These are phyloP conservation scores for Myopa tessellatipennis DNA, from an alignment of 2,888 invertebrate genomes.

Conservation along the genomic window DNA sequence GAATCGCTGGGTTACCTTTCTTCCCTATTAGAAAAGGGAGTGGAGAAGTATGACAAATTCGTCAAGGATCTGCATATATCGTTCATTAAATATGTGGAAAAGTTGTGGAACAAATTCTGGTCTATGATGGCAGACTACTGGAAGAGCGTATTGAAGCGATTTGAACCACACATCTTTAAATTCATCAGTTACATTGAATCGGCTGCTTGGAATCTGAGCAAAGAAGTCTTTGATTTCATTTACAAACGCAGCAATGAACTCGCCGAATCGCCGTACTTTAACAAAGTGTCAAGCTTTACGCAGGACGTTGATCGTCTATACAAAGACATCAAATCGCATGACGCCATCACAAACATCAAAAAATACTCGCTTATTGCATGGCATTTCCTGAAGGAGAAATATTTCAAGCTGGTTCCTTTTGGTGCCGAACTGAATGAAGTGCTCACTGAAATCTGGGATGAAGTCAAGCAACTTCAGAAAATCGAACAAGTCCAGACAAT, in stretches of 20 bases:
- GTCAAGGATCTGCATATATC: slow-evolving; percentile 80
- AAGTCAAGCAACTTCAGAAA: slow-evolving; percentile 73
- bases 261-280: slow-evolving; percentile 84
- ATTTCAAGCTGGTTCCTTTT: slow-evolving; percentile 76
- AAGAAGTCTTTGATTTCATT: slow-evolving; percentile 81
- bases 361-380: slow-evolving; percentile 79
- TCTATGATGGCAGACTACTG: slow-evolving; percentile 76
- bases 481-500: slow-evolving; percentile 73
- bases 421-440: slow-evolving; percentile 76
- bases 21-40: slow-evolving; percentile 75
- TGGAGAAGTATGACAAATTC: slow-evolving; percentile 82
- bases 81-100: slow-evolving; percentile 78
- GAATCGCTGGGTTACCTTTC: slow-evolving; percentile 81
- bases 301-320: slow-evolving; percentile 84
- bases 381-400: slow-evolving; percentile 76
- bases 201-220: slow-evolving; percentile 78
- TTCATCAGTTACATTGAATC: slow-evolving; percentile 81
- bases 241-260: slow-evolving; percentile 83
- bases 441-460: slow-evolving; percentile 73
- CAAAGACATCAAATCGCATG: slow-evolving; percentile 81
- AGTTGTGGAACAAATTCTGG: slow-evolving; percentile 78
- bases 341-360: slow-evolving; percentile 80
- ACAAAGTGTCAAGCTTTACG: slow-evolving; percentile 81
- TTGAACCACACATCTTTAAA: slow-evolving; percentile 83
- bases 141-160: slow-evolving; percentile 77